These are phyloP conservation scores for Drosophila neotestacea DNA, from an alignment of 2,888 invertebrate species.

Conservation along the genomic window DNA sequence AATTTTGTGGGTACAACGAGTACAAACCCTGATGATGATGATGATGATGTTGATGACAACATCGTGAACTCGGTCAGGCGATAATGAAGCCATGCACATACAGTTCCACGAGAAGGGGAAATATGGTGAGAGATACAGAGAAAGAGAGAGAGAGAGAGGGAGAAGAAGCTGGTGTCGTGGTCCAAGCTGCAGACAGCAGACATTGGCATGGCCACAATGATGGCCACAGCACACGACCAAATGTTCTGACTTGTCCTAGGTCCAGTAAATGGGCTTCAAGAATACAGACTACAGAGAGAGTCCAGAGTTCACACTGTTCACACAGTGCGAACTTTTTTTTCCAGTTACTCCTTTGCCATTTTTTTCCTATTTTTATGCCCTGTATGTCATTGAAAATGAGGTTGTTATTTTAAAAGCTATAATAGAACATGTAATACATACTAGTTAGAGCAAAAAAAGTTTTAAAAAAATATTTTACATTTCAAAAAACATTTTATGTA, in stretches of 20 bases:
- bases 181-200: constrained; percentile 19
- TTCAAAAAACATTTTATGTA: neutral
- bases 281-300: constrained; percentile 4
- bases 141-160: neutral
- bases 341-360: constrained; percentile 17
- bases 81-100: constrained; percentile 77
- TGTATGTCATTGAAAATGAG: neutral
- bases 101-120: constrained; percentile 20
- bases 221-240: constrained; percentile 71
- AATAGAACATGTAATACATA: neutral
- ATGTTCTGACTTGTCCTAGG: constrained; percentile 29
- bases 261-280: constrained; percentile 11
- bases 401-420: no score
- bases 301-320: constrained; percentile 11
- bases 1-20: constrained; percentile 56
- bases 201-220: constrained; percentile 59
- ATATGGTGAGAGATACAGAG: neutral
- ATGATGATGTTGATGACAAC: constrained; percentile 38
- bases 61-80: constrained; percentile 40
- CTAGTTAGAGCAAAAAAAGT: neutral
- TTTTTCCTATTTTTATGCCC: neutral
- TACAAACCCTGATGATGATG: constrained; percentile 22
- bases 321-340: constrained; percentile 13
- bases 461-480: neutral
- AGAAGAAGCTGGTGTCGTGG: constrained; percentile 1